A percentile compares a stretch with the other conserved stretches of the same genome.
phyloP scores from a whole-genome alignment of 2,888 invertebrate species.

The Poecilus cupreus region DNA sequence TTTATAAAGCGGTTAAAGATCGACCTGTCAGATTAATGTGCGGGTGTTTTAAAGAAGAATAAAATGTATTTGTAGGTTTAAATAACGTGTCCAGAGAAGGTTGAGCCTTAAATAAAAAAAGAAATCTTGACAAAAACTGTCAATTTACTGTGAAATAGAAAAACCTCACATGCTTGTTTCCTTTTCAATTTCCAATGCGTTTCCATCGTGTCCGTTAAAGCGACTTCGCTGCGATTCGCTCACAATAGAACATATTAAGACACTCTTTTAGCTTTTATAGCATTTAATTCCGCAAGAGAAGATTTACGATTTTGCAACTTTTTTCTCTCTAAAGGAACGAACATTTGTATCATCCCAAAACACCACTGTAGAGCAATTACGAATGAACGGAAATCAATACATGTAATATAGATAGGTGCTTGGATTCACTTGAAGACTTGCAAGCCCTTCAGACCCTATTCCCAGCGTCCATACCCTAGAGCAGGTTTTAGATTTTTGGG shows the following conservation, averaged over 20 bases:
- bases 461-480: too few species aligned
- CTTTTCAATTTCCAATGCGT: constrained; percentile 35
- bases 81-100: neutral
- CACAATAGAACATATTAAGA: constrained; percentile 51
- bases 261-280: constrained; percentile 48
- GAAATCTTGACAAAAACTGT: constrained; percentile 1
- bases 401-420: constrained; percentile 27
- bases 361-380: constrained; percentile 45
- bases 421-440: neutral
- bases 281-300: constrained; percentile 34
- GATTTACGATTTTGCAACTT: constrained; percentile 39
- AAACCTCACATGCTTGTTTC: constrained; percentile 24
- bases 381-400: constrained; percentile 45
- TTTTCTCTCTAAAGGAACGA: constrained; percentile 16
- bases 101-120: constrained; percentile 25
- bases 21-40: neutral
- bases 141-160: constrained; percentile 40
- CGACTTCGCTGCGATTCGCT: constrained; percentile 12
- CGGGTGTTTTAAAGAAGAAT: neutral
- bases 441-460: neutral
- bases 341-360: constrained; percentile 39
- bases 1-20: neutral
- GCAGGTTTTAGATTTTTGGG: too few species aligned
- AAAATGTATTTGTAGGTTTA: neutral
- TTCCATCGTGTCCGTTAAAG: constrained; percentile 9